These are phyloP conservation scores for Pristionchus exspectatus DNA, from an alignment of 2,888 invertebrate species.

Conservation along the genomic window DNA sequence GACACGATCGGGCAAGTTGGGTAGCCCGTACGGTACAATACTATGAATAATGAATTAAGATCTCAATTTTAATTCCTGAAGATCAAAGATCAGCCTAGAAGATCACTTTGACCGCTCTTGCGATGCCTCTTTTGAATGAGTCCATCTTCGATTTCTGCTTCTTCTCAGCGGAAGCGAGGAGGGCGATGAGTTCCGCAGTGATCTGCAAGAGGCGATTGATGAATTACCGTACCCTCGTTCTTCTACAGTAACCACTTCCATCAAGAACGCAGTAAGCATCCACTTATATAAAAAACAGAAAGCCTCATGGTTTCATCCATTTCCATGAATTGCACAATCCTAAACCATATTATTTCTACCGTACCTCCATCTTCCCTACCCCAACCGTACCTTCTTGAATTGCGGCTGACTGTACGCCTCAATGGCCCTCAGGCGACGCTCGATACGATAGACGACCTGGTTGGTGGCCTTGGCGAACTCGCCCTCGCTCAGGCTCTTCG, in stretches of 20 bases:
- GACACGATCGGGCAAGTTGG: not conserved
- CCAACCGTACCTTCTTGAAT: slow-evolving; percentile 42
- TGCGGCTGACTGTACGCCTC: slow-evolving; percentile 39
- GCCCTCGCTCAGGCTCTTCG: not conserved
- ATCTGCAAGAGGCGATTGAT: slow-evolving; percentile 28
- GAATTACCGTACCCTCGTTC: not conserved
- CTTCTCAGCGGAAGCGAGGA: not conserved
- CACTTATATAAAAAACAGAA: too few relatives aligned
- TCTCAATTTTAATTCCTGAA: not conserved
- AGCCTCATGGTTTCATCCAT: too few relatives aligned
- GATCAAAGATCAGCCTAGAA: slow-evolving; percentile 27
- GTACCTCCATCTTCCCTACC: not conserved
- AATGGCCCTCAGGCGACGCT: slow-evolving; percentile 32
- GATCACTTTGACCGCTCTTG: slow-evolving; percentile 29
- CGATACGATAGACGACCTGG: slow-evolving; percentile 46
- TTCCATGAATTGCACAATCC: too few relatives aligned
- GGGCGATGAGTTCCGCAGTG: slow-evolving; percentile 26
- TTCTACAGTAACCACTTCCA: not conserved
- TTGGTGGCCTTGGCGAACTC: slow-evolving; percentile 14
- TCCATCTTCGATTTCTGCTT: slow-evolving; percentile 53
- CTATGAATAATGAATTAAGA: not conserved
- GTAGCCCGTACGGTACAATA: not conserved
- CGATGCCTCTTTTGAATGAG: slow-evolving; percentile 32
- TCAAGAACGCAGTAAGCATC: too few relatives aligned
- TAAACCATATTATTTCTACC: too few relatives aligned